Base-by-base conservation (phyloP, 1,140 invertebrate species). In the Apis cerana region DNA sequence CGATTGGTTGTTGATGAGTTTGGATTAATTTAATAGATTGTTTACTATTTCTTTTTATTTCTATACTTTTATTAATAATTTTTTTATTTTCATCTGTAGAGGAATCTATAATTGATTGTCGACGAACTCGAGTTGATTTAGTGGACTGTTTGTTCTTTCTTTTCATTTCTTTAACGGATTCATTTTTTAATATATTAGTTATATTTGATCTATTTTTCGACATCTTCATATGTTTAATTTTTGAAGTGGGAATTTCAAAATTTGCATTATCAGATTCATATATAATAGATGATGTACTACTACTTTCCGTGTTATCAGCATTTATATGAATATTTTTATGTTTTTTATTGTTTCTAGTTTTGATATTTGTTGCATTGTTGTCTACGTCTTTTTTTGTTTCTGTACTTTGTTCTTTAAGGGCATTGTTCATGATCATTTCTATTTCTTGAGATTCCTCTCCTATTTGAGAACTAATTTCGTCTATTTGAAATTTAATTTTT, bases 371-470 rank as follows among this genome's bases (percentile, higher is more conserved):
- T 15, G 10, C 11, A 82, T 52, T 79, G 59, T 64, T 12, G 19
- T 72, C 10, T 0, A 23, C 27, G 1, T 61, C 43, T 48, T 56
- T 67, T 10, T 52, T 78, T 33, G 56, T 76, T 43, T 83, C 56
- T 5, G 21, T 33, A 1, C 27, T 69, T 17, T 65, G 59, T 1
- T 43, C 54, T 21, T 62, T 58, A 19, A 83, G 52, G n/a, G 43
- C 27, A 64, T 0, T 17, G 33, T 48, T 59, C 77, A 87, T 83
- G 3, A 87, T 87, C 68, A 79, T 80, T 21, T 80, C 70, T 0
- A 90, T 61, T 69, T 91, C 90, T 82, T 89, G 88, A 0, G 89
- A 90, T 68, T 86, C 86, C 62, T 80, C 61, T 48, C 84, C 83
- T 21, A 50, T 27, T 33, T 85, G 21, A 1, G 75, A 67, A 43